Conservation (phyloP, 1,140 invertebrate genomes). For the Tyrophagus putrescentiae region DNA sequence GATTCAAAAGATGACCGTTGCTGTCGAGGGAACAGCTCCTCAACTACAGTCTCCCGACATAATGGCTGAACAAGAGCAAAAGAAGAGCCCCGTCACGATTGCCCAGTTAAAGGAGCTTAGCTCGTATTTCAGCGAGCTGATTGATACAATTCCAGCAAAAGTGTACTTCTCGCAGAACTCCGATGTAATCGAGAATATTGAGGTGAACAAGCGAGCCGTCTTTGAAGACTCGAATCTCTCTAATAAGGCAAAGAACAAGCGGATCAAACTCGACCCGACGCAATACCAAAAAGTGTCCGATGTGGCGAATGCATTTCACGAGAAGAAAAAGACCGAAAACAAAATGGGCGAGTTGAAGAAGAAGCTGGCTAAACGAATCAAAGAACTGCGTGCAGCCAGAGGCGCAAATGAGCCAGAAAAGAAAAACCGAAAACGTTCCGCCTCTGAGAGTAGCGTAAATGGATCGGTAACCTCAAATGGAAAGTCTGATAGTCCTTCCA, state of each 20-base stretch:
- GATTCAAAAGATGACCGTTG: too few relatives aligned
- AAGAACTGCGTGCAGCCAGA: constrained; percentile 2
- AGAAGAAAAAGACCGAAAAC: constrained; percentile 9
- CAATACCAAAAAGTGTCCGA: constrained; percentile 7
- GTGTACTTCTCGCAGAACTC: constrained; percentile 16
- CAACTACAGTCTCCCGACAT: too few relatives aligned
- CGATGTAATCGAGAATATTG: constrained; percentile 5
- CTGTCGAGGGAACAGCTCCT: too few relatives aligned
- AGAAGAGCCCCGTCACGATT: too few relatives aligned
- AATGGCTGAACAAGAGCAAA: too few relatives aligned
- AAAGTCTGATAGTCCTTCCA: background rate
- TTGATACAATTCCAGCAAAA: constrained; percentile 19
- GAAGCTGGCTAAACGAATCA: constrained; percentile 18
- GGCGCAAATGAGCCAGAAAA: background rate
- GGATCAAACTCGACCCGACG: constrained; percentile 18
- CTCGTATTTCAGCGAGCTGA: constrained; percentile 11
- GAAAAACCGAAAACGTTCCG: background rate
- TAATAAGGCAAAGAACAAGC: constrained; percentile 15
- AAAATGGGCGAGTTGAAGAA: constrained; percentile 1
- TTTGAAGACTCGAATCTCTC: constrained; percentile 8
- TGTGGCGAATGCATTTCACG: constrained; percentile 4
- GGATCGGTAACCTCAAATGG: too few relatives aligned
- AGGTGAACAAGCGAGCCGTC: background rate
- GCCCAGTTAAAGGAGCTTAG: background rate
- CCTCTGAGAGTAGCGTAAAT: background rate